These are phyloP conservation scores for Cyphomyrus plagiostoma DNA, from an alignment of 2,113 vertebrate genomes.

Conservation along the genomic window DNA sequence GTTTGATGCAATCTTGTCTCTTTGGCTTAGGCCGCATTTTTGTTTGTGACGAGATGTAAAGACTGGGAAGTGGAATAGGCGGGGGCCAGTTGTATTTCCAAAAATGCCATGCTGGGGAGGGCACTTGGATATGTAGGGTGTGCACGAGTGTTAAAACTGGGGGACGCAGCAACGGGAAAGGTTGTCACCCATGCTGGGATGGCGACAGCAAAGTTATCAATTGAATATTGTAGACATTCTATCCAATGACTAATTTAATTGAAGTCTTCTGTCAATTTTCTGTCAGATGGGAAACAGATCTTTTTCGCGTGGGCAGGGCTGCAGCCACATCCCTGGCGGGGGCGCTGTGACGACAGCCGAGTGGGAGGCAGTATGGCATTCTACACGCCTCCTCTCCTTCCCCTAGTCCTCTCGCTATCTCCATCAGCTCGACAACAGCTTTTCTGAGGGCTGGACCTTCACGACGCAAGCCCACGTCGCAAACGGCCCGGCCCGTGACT, in stretches of 20 bases:
- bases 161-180: background rate
- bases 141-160: background rate
- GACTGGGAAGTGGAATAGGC: background rate
- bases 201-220: background rate
- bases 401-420: background rate
- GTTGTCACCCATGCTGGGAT: background rate
- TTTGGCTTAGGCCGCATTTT: constrained; percentile 44
- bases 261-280: background rate
- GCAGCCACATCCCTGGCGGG: background rate
- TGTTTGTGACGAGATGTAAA: constrained; percentile 44
- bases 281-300: background rate
- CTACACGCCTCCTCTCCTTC: background rate
- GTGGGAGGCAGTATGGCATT: background rate
- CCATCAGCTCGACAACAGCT: background rate
- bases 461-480: background rate
- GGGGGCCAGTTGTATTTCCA: background rate
- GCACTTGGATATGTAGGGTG: background rate
- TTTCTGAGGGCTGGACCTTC: background rate
- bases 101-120: background rate
- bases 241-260: background rate
- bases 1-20: constrained; percentile 50
- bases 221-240: background rate
- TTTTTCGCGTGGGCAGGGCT: background rate
- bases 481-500: background rate
- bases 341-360: background rate